phyloP scores from a whole-genome alignment of 2,888 invertebrate species.

The Lycocerus yunnanus region DNA sequence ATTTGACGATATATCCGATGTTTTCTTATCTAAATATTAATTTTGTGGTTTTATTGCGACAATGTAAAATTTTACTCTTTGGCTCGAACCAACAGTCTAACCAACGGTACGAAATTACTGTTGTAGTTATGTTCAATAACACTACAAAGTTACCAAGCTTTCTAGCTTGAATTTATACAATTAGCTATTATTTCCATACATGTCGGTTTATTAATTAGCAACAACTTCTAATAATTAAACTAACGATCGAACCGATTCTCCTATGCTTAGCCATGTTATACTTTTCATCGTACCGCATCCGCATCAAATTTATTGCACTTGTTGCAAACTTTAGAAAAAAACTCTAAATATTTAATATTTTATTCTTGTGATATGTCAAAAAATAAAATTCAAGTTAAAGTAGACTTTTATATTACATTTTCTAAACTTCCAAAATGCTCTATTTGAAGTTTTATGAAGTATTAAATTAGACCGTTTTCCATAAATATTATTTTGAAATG shows the following conservation, averaged over 20 bases:
- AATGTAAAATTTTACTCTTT: slow-evolving; percentile 13
- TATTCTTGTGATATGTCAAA: neutral
- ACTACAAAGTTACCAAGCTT: slow-evolving; percentile 2
- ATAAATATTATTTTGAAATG: neutral
- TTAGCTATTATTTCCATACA: slow-evolving; percentile 2
- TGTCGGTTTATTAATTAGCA: neutral
- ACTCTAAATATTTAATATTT: neutral
- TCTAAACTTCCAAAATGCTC: neutral
- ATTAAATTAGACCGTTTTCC: neutral
- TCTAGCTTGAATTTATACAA: slow-evolving; percentile 4
- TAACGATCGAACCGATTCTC: neutral
- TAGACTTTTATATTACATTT: neutral
- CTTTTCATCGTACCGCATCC: no score
- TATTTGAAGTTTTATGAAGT: no score
- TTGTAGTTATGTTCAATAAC: neutral
- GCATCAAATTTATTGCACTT: neutral
- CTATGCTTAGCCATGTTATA: no score
- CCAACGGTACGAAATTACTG: slow-evolving; percentile 2
- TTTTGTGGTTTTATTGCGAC: neutral
- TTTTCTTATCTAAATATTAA: slow-evolving; percentile 4
- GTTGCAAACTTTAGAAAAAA: neutral
- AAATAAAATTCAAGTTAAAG: neutral
- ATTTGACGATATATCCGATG: slow-evolving; percentile 11
- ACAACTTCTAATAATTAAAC: neutral
- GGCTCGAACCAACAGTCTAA: neutral